Percentiles rank a stretch among this genome's conserved stretches.
phyloP scores from a whole-genome alignment of 1,140 invertebrate genomes.

The Notospermus geniculatus region DNA sequence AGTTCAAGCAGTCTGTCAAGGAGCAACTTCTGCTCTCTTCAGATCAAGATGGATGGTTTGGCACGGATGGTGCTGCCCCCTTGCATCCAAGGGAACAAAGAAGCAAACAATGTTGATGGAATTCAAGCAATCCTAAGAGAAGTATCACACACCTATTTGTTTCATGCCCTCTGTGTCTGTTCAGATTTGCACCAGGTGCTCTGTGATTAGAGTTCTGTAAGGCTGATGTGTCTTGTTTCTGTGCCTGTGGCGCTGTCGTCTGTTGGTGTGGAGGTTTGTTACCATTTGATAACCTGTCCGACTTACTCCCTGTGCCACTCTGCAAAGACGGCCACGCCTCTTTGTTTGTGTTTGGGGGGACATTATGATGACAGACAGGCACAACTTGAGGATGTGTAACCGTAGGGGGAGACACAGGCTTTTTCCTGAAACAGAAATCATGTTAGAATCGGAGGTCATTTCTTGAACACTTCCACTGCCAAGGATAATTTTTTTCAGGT shows the following conservation, averaged over 20 bases:
- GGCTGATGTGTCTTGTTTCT: constrained; percentile 5
- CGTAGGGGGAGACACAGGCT: constrained; percentile 36
- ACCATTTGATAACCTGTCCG: constrained; percentile 25
- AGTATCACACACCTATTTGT: too few relatives aligned
- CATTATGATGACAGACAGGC: constrained; percentile 11
- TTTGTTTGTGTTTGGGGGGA: constrained; percentile 20
- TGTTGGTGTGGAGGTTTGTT: constrained; percentile 17
- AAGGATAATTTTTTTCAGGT: neutral
- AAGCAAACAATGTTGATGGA: too few relatives aligned
- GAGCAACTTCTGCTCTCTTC: too few relatives aligned
- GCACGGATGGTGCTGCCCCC: too few relatives aligned
- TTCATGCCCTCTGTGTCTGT: constrained; percentile 9
- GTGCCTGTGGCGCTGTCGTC: constrained; percentile 9
- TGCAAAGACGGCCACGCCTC: constrained; percentile 26
- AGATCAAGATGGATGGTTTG: too few relatives aligned
- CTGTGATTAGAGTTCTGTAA: neutral
- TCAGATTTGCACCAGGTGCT: constrained; percentile 9
- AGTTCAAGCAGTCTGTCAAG: too few relatives aligned
- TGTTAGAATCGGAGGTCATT: too few relatives aligned
- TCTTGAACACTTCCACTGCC: neutral
- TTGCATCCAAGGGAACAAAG: too few relatives aligned
- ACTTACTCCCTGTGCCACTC: constrained; percentile 13
- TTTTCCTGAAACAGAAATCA: constrained; percentile 54
- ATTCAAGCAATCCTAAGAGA: too few relatives aligned
- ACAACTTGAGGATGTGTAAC: constrained; percentile 22